Percentiles rank a stretch among this genome's conserved stretches.
These are phyloP conservation scores for Temnothorax ravouxi DNA, from an alignment of 2,888 invertebrate species.

Conservation along the genomic window DNA sequence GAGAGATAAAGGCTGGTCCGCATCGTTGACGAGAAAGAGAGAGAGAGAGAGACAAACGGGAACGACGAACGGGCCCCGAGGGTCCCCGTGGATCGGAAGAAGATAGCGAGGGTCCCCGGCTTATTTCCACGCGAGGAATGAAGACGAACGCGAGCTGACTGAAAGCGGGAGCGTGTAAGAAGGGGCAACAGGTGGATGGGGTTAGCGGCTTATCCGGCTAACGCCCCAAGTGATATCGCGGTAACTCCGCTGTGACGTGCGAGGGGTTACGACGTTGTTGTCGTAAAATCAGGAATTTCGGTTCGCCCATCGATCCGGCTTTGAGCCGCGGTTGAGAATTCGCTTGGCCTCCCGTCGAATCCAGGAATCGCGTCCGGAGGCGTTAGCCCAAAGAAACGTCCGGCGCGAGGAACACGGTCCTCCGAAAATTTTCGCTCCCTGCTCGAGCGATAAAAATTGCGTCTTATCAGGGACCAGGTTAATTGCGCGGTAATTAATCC, in stretches of 20 bases:
- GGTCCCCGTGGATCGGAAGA: conserved; percentile 53
- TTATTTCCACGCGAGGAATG: conserved; percentile 72
- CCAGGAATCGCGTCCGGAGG: not conserved
- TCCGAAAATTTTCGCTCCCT: not conserved
- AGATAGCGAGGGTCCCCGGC: conserved; percentile 61
- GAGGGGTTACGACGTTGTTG: conserved; percentile 67
- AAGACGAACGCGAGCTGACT: conserved; percentile 69
- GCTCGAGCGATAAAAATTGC: conserved; percentile 1
- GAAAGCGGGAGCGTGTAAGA: conserved; percentile 80
- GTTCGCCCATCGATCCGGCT: conserved; percentile 47
- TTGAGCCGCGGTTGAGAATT: conserved; percentile 13
- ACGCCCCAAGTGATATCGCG: conserved; percentile 84
- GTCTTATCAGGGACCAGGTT: not conserved
- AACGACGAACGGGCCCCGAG: conserved; percentile 56
- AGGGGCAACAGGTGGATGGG: conserved; percentile 86
- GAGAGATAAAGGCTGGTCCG: conserved; percentile 63
- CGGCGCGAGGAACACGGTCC: not conserved
- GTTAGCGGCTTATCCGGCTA: conserved; percentile 86
- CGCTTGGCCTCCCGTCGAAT: conserved; percentile 22
- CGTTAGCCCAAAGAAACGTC: not conserved
- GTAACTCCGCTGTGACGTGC: conserved; percentile 77
- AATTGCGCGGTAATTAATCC: not conserved
- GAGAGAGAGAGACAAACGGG: conserved; percentile 60
- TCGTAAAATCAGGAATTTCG: conserved; percentile 56
- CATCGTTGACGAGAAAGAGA: conserved; percentile 50